A percentile compares a stretch with the other conserved stretches of the same genome.
These are phyloP conservation scores for Meiosimyza decipiens DNA, from an alignment of 2,888 invertebrate genomes.

Conservation along the genomic window DNA sequence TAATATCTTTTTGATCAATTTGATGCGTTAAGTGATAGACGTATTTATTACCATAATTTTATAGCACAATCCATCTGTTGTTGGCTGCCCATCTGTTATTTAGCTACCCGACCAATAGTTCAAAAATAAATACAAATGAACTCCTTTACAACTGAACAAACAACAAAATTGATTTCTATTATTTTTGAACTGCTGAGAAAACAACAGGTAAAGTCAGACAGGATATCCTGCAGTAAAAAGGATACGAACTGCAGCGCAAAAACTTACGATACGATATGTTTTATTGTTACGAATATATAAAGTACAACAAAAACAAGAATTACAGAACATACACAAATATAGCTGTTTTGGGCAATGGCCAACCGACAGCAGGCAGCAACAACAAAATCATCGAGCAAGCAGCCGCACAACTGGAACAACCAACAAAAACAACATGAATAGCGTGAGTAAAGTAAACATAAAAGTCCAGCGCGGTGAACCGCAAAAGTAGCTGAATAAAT, in stretches of 20 bases:
- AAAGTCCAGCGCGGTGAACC: conserved; percentile 47
- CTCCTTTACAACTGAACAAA: too few species aligned
- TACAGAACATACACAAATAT: neutral
- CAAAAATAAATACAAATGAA: too few species aligned
- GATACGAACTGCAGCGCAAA: too few species aligned
- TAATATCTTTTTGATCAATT: too few species aligned
- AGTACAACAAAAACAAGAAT: neutral
- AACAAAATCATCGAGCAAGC: neutral
- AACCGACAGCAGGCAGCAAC: conserved; percentile 3
- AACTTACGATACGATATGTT: neutral
- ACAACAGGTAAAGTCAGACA: conserved; percentile 25
- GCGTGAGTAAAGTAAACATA: conserved; percentile 20
- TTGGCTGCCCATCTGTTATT: too few species aligned
- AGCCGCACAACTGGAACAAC: conserved; percentile 10
- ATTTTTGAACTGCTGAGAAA: conserved; percentile 32
- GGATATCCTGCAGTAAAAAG: neutral
- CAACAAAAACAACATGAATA: conserved; percentile 7
- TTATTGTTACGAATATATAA: neutral
- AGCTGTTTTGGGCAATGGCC: conserved; percentile 17
- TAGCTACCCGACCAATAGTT: too few species aligned
- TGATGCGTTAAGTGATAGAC: too few species aligned
- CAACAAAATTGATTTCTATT: conserved; percentile 6
- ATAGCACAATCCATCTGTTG: too few species aligned
- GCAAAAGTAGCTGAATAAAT: conserved; percentile 63
- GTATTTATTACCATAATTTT: too few species aligned